These are phyloP conservation scores for Ethmia dodecea DNA, from an alignment of 2,888 invertebrate genomes.

Conservation along the genomic window DNA sequence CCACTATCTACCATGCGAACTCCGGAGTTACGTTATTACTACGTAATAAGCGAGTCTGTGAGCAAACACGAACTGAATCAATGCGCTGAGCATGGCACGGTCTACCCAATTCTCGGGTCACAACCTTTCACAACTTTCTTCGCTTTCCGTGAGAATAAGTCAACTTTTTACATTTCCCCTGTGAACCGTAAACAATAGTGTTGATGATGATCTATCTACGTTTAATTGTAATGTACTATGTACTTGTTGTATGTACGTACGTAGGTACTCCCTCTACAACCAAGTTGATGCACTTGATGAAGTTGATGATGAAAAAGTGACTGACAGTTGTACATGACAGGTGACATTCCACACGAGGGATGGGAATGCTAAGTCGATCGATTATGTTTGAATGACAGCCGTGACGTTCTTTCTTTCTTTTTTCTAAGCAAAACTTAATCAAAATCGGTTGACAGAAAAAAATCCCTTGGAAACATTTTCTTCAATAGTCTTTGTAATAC, in stretches of 20 bases:
- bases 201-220: conserved; percentile 12
- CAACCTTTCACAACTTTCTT: conserved; percentile 63
- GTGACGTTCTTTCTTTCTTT: too few species aligned
- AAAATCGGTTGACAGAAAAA: too few species aligned
- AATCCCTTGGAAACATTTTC: too few species aligned
- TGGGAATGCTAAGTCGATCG: conserved; percentile 7
- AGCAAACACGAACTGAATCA: conserved; percentile 28
- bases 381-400: too few species aligned
- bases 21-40: conserved; percentile 19
- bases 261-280: conserved; percentile 39
- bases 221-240: conserved; percentile 40
- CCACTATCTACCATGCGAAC: not conserved
- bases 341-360: conserved; percentile 17
- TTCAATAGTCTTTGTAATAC: too few species aligned
- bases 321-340: conserved; percentile 11
- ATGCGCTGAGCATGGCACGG: conserved; percentile 24
- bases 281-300: too few species aligned
- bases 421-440: too few species aligned
- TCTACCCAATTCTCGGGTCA: conserved; percentile 13
- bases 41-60: conserved; percentile 27
- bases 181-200: conserved; percentile 57
- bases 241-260: too few species aligned
- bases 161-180: conserved; percentile 55
- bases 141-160: conserved; percentile 53
- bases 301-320: conserved; percentile 6